Percentiles rank a stretch among this genome's conserved stretches.
These are phyloP conservation scores for Acipenser ruthenus DNA, from an alignment of 2,797 vertebrate species.

Conservation along the genomic window DNA sequence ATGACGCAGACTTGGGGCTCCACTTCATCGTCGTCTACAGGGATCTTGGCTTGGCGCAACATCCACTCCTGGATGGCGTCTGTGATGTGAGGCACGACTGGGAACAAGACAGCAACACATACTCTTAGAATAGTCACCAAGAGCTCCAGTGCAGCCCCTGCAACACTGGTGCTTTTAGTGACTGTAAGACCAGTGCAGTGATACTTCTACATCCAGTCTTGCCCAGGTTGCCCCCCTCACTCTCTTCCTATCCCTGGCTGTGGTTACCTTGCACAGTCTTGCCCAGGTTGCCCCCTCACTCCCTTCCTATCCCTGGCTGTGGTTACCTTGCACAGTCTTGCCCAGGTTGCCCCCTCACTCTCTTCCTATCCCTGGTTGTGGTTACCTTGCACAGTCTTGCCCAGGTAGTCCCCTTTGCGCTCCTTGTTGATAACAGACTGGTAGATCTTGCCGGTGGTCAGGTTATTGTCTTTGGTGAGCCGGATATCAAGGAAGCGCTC, in stretches of 20 bases:
- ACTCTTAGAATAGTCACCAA: conserved; percentile 9
- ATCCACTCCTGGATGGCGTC: conserved; percentile 97
- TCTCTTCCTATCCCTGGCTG: background rate
- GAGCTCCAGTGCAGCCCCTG: too few relatives aligned
- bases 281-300: conserved; percentile 88
- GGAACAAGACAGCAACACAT: conserved; percentile 5
- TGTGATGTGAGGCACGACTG: conserved; percentile 96
- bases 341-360: conserved; percentile 58
- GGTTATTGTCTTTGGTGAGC: conserved; percentile 88
- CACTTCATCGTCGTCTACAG: conserved; percentile 79
- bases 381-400: conserved; percentile 92
- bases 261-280: conserved; percentile 89
- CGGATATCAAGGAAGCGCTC: conserved; percentile 92
- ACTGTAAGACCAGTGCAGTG: too few relatives aligned
- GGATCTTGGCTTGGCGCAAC: conserved; percentile 79
- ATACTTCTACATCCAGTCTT: background rate
- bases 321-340: conserved; percentile 89
- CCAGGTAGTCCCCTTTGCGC: conserved; percentile 86
- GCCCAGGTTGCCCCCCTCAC: background rate
- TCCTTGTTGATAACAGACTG: conserved; percentile 96
- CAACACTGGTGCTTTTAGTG: background rate
- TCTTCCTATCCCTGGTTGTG: background rate
- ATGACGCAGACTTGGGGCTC: conserved; percentile 95
- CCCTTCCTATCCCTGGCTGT: too few relatives aligned
- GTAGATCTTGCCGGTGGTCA: conserved; percentile 94